Evolutionary conservation across 2,113 vertebrate genomes (phyloP).

Genomic region (Lophochroa leadbeateri): DNA sequence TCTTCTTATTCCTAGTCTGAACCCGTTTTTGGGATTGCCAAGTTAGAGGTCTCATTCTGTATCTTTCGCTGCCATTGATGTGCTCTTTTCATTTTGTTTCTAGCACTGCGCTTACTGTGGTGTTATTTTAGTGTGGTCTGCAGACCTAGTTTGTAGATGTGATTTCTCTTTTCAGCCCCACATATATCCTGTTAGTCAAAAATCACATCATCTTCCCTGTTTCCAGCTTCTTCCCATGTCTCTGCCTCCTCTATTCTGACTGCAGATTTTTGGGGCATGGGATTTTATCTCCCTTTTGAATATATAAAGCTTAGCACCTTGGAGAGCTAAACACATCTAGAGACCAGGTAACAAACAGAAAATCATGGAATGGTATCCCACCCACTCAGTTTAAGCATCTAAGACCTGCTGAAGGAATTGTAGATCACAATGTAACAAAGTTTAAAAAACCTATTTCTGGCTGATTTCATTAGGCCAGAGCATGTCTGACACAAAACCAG

Average conservation of each 20-base stretch:
- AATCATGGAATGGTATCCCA: not conserved
- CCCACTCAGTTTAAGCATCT: not conserved
- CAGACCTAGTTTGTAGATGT: not conserved
- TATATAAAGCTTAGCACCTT: not conserved
- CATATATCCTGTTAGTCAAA: not conserved
- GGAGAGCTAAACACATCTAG: not conserved
- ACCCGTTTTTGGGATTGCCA: not conserved
- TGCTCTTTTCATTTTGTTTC: not conserved
- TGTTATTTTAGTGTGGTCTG: not conserved
- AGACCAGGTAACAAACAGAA: not conserved
- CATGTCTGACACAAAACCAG: not conserved
- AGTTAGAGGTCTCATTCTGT: not conserved
- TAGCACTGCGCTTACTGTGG: not conserved
- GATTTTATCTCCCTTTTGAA: not conserved
- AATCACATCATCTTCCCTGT: not conserved
- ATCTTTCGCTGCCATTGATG: not conserved
- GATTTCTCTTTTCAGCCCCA: not conserved
- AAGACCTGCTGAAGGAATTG: not conserved
- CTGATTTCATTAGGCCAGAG: not conserved
- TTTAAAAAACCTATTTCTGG: not conserved
- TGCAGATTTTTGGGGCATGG: not conserved
- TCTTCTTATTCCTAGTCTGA: not conserved
- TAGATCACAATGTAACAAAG: not conserved
- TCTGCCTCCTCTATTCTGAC: not conserved
- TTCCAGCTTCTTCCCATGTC: not conserved